phyloP scores from a whole-genome alignment of 1,140 invertebrate genomes.

The Trigoniulus corallinus region DNA sequence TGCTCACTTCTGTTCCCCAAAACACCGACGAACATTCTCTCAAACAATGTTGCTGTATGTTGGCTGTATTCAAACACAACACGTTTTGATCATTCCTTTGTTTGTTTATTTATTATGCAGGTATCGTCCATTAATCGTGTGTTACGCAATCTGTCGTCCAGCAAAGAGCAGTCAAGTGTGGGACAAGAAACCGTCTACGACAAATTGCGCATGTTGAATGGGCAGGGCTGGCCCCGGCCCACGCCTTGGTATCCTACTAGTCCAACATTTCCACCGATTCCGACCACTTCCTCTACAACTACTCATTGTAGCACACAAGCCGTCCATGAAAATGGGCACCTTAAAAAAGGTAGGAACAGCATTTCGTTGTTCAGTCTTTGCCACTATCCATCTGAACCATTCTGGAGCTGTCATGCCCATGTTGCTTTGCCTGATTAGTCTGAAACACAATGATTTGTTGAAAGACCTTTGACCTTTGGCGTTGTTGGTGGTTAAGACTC shows the following conservation, averaged over 20 bases:
- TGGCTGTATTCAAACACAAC: no score
- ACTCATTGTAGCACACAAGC: neutral
- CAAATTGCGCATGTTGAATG: conserved; percentile 65
- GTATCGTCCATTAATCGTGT: conserved; percentile 97
- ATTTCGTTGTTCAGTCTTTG: no score
- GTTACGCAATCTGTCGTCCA: conserved; percentile 74
- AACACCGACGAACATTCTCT: no score
- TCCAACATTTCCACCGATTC: conserved; percentile 2
- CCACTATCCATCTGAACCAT: no score
- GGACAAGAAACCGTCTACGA: conserved; percentile 52
- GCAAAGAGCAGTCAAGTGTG: conserved; percentile 40
- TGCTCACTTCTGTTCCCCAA: no score
- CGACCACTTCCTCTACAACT: neutral
- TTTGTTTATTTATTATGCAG: conserved; percentile 31
- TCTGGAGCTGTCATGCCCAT: no score
- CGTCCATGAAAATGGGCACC: conserved; percentile 3
- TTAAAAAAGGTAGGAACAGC: conserved; percentile 13
- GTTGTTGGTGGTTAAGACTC: no score
- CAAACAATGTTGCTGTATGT: no score
- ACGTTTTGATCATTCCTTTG: no score
- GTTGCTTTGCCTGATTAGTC: no score
- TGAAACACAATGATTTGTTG: no score
- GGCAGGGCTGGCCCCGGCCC: conserved; percentile 41
- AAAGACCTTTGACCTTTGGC: no score
- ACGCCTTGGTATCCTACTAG: conserved; percentile 33